Percentiles rank a stretch among this genome's conserved stretches.
These are phyloP conservation scores for Ochotona curzoniae DNA, from an alignment of 2,113 vertebrate species.

Conservation along the genomic window DNA sequence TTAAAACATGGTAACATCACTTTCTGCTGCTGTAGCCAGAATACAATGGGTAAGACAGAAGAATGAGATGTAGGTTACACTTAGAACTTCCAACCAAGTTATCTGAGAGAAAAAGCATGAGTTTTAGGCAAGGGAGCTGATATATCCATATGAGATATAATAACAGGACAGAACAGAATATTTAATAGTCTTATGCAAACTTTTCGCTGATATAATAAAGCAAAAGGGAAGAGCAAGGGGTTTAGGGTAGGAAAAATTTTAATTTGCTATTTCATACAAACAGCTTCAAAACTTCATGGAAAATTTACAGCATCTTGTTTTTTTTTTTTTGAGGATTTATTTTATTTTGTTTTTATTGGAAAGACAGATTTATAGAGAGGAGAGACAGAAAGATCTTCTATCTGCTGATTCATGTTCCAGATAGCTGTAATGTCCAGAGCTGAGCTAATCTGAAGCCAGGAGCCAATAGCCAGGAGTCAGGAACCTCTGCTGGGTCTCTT, in stretches of 20 bases:
- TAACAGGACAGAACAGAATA: neutral
- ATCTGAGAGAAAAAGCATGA: neutral
- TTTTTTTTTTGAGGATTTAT: too few species aligned
- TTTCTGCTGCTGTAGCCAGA: neutral
- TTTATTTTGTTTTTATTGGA: too few species aligned
- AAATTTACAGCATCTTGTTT: too few species aligned
- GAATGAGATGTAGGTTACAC: neutral
- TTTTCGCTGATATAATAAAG: neutral
- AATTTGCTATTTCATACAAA: neutral
- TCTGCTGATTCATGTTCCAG: too few species aligned
- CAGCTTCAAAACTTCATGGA: too few species aligned
- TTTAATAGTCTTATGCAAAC: neutral
- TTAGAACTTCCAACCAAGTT: neutral
- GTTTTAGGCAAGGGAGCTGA: neutral
- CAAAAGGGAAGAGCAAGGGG: neutral
- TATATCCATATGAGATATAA: neutral
- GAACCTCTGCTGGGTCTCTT: too few species aligned
- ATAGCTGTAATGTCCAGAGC: too few species aligned
- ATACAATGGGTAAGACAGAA: neutral
- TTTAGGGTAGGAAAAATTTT: neutral
- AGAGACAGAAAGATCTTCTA: too few species aligned
- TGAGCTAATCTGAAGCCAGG: too few species aligned
- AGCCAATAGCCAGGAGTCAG: too few species aligned
- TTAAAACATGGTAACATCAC: neutral
- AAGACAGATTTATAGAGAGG: too few species aligned